A percentile compares a stretch with the other conserved stretches of the same genome.
These are phyloP conservation scores for Alcis repandata DNA, from an alignment of 2,888 invertebrate genomes.

Conservation along the genomic window DNA sequence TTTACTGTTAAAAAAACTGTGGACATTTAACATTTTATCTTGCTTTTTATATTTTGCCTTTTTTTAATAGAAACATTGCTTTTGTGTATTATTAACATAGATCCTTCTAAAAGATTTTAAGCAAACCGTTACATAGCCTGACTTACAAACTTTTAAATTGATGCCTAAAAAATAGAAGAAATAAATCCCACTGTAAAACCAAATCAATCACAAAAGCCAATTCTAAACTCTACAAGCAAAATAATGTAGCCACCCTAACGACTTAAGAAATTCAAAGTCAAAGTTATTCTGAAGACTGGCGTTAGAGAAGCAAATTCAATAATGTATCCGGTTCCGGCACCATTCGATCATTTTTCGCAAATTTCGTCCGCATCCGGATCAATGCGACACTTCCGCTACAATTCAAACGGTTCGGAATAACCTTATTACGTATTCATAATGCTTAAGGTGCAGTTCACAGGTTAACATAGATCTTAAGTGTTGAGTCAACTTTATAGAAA, in stretches of 20 bases:
- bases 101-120: no score
- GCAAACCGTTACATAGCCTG: no score
- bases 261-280: conserved; percentile 11
- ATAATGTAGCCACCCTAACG: background rate
- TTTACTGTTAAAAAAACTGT: background rate
- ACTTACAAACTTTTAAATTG: no score
- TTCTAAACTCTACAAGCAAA: background rate
- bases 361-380: conserved; percentile 44
- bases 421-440: conserved; percentile 43
- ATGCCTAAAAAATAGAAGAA: no score
- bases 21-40: no score
- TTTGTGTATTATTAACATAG: no score
- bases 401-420: conserved; percentile 21
- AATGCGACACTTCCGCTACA: conserved; percentile 42
- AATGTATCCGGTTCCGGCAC: conserved; percentile 44
- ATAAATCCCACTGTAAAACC: background rate
- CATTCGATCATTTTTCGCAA: conserved; percentile 48
- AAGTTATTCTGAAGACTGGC: conserved; percentile 14
- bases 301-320: conserved; percentile 42
- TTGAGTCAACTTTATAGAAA: no score
- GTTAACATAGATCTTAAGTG: no score
- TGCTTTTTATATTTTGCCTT: no score
- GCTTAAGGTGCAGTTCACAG: conserved; percentile 20
- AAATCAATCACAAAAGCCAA: background rate
- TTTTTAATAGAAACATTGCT: no score